A percentile compares a stretch with the other conserved stretches of the same genome.
Conservation (phyloP, 2,797 vertebrate genomes). For the Rhadinocentrus ornatus region DNA sequence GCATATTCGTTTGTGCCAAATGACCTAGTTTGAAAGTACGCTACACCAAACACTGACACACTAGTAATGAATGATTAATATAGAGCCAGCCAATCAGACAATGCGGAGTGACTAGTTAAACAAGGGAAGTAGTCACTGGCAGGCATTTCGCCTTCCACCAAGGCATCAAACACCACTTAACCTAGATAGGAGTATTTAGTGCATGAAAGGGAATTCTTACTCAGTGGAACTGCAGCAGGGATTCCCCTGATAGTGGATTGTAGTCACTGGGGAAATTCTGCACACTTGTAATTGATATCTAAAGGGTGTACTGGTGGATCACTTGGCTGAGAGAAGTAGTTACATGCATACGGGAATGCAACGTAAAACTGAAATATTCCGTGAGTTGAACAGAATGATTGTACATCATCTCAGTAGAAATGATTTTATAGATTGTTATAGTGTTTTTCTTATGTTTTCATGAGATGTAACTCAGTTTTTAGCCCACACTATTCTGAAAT, state of each 20-base stretch:
- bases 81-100: conserved; percentile 77
- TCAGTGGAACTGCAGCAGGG: conserved; percentile 56
- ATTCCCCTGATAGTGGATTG: conserved; percentile 61
- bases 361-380: neutral
- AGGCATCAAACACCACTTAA: conserved; percentile 69
- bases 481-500: conserved; percentile 18
- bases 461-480: neutral
- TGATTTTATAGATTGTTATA: neutral
- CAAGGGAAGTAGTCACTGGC: conserved; percentile 61
- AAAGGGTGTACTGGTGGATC: conserved; percentile 26
- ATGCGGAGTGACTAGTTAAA: conserved; percentile 70
- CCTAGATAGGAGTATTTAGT: conserved; percentile 71
- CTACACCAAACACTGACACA: conserved; percentile 77
- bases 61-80: conserved; percentile 82
- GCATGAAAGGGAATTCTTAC: conserved; percentile 60
- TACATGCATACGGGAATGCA: neutral
- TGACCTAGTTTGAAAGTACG: conserved; percentile 79
- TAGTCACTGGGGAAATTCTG: conserved; percentile 48
- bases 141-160: conserved; percentile 55
- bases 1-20: conserved; percentile 72
- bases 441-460: neutral
- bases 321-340: neutral
- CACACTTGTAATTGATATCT: conserved; percentile 53
- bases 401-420: neutral
- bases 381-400: neutral